Percentiles rank a stretch among this genome's conserved stretches.
Conservation (phyloP, 2,113 vertebrate genomes). For the Thamnophis sirtalis region DNA sequence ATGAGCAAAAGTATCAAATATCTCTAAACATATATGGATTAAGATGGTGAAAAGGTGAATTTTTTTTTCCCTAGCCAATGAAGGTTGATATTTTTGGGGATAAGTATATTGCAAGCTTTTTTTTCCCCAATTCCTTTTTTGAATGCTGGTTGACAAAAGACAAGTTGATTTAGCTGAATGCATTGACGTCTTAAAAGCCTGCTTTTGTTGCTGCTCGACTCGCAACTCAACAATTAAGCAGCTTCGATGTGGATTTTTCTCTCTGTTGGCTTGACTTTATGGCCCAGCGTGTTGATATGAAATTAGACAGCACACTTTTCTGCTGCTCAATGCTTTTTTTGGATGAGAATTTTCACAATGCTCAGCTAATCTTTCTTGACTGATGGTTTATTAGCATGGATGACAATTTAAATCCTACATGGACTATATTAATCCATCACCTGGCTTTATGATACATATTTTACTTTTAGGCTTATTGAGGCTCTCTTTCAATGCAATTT, state of each 20-base stretch:
- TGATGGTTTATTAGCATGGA: conserved; percentile 63
- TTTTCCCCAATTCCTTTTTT: neutral
- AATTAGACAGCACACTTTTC: conserved; percentile 66
- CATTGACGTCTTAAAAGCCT: conserved; percentile 78
- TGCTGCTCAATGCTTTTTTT: conserved; percentile 67
- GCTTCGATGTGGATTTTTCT: conserved; percentile 59
- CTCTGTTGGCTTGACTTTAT: conserved; percentile 67
- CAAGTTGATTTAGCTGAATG: conserved; percentile 67
- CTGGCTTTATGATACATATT: conserved; percentile 60
- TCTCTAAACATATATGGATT: conserved; percentile 69
- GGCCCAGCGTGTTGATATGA: conserved; percentile 66
- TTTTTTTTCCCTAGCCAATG: conserved; percentile 65
- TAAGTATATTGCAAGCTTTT: conserved; percentile 57
- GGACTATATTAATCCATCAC: conserved; percentile 70
- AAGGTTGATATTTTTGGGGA: conserved; percentile 70
- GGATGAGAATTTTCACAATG: conserved; percentile 69
- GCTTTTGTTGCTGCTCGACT: conserved; percentile 72
- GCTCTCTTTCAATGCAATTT: conserved; percentile 59
- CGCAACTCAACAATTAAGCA: conserved; percentile 70
- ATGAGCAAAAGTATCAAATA: conserved; percentile 69
- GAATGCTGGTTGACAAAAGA: conserved; percentile 70
- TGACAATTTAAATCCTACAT: conserved; percentile 71
- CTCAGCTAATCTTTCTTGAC: conserved; percentile 71
- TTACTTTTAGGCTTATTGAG: conserved; percentile 51
- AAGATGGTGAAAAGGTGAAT: conserved; percentile 72